These are phyloP conservation scores for Acrobasis consociella DNA, from an alignment of 2,888 invertebrate genomes.

Conservation along the genomic window DNA sequence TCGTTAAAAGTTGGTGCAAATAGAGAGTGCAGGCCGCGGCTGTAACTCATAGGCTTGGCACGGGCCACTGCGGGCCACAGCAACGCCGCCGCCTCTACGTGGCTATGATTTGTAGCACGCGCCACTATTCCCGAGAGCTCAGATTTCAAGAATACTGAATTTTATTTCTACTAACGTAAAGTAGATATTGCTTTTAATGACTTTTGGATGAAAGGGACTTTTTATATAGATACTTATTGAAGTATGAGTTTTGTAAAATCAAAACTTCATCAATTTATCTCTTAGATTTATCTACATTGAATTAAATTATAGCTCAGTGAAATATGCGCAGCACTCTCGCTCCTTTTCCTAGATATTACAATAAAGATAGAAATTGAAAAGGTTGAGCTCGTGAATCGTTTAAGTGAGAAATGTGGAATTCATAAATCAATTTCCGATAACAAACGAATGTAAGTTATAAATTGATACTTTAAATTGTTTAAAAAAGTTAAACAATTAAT, in stretches of 20 bases:
- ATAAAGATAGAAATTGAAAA: not conserved
- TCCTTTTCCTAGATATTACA: not conserved
- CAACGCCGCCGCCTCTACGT: not conserved
- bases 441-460: not conserved
- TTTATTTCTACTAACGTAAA: not conserved
- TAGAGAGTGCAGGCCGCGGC: slow-evolving; percentile 14
- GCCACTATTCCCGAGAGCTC: slow-evolving; percentile 1
- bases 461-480: not conserved
- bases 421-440: not conserved
- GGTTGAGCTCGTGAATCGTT: not conserved
- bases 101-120: slow-evolving; percentile 16
- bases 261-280: too few relatives aligned
- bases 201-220: too few relatives aligned
- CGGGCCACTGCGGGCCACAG: slow-evolving; percentile 4
- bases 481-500: not conserved
- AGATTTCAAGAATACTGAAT: not conserved
- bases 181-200: not conserved
- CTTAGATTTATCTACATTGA: too few relatives aligned
- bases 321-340: not conserved
- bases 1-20: slow-evolving; percentile 23
- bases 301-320: too few relatives aligned
- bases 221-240: too few relatives aligned
- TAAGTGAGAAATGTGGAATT: not conserved
- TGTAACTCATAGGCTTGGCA: slow-evolving; percentile 20
- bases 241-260: too few relatives aligned